Conservation (phyloP, 2,797 vertebrate genomes). For the Emys orbicularis region DNA sequence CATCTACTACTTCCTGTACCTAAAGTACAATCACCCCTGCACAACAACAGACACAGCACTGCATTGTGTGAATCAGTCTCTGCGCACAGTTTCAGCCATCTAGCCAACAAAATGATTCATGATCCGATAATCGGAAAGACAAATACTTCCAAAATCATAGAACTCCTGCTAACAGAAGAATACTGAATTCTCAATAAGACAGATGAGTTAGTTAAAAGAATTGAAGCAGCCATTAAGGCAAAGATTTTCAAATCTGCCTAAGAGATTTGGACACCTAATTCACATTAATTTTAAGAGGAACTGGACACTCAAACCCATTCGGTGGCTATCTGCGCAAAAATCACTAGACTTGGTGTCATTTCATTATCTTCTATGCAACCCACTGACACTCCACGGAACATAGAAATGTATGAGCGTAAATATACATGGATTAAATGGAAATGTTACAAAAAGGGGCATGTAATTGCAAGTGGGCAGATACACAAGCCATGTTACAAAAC, state of each 20-base stretch:
- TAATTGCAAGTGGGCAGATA: neutral
- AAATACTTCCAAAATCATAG: neutral
- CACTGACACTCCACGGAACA: neutral
- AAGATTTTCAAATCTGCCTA: neutral
- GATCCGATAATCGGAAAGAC: neutral
- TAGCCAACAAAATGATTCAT: neutral
- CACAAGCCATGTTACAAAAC: neutral
- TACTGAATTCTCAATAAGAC: neutral
- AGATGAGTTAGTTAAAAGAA: neutral
- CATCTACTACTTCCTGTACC: neutral
- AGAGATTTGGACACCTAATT: neutral
- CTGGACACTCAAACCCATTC: neutral
- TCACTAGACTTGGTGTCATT: neutral
- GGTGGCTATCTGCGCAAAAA: neutral
- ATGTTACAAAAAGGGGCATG: neutral
- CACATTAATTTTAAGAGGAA: neutral
- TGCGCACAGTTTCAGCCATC: neutral
- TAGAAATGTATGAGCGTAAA: neutral
- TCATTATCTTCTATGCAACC: neutral
- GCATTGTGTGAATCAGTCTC: neutral
- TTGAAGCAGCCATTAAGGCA: neutral
- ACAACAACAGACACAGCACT: neutral
- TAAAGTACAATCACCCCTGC: neutral
- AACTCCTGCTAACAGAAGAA: neutral
- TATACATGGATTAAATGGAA: neutral